These are phyloP conservation scores for Umimayanthus kanabou DNA, from an alignment of 92 coral and sea anemone genomes.

Conservation along the genomic window DNA sequence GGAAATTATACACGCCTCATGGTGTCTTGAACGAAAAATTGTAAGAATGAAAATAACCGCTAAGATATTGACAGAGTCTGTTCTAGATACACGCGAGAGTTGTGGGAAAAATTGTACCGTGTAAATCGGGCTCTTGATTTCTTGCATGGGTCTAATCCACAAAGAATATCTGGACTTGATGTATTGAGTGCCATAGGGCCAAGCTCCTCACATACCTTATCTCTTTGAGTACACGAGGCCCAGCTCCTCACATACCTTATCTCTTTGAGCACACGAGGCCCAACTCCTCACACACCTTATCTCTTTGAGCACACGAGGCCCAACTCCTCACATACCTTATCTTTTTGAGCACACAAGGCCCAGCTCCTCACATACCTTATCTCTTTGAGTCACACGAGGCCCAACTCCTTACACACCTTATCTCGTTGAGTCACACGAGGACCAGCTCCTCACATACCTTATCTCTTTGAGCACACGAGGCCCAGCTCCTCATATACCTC, in stretches of 20 bases:
- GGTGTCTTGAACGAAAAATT: too few relatives aligned
- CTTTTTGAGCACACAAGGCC: conserved; percentile 40
- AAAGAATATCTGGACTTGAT: too few relatives aligned
- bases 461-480: conserved; percentile 47
- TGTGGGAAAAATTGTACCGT: too few relatives aligned
- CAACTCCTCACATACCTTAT: conserved; percentile 52
- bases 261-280: conserved; percentile 41
- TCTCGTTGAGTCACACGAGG: conserved; percentile 16
- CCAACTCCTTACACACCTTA: conserved; percentile 46
- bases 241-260: conserved; percentile 52
- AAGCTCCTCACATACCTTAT: conserved; percentile 52
- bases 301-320: neutral
- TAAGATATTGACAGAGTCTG: too few relatives aligned
- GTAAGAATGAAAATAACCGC: too few relatives aligned
- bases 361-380: conserved; percentile 52
- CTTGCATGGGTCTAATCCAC: too few relatives aligned
- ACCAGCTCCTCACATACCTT: conserved; percentile 47
- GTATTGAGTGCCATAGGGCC: neutral
- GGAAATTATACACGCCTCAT: too few relatives aligned
- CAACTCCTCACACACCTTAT: conserved; percentile 51
- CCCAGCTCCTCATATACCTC: conserved; percentile 47
- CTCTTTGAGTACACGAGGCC: conserved; percentile 40
- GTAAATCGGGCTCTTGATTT: too few relatives aligned
- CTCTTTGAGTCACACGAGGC: conserved; percentile 40
- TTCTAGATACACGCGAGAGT: too few relatives aligned